phyloP scores from a whole-genome alignment of 2,113 vertebrate species.

The Microcebus griseorufus region DNA sequence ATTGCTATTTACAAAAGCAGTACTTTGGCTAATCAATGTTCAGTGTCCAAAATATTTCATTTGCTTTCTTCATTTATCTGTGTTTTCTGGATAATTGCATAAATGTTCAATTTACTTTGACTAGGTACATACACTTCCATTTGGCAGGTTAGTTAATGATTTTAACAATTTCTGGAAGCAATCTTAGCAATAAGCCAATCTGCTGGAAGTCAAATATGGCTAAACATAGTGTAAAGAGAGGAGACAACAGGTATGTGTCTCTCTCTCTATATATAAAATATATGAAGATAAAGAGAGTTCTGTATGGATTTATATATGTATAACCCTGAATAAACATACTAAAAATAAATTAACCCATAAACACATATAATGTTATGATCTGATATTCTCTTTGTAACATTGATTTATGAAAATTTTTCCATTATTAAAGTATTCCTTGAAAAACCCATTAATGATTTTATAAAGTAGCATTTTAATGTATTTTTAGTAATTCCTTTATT shows the following conservation, averaged over 20 bases:
- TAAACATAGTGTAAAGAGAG: background rate
- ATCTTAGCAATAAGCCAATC: background rate
- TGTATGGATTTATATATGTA: background rate
- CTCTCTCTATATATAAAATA: background rate
- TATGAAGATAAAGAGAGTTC: background rate
- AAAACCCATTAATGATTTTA: background rate
- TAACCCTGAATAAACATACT: background rate
- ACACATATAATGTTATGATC: background rate
- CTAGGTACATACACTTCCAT: background rate
- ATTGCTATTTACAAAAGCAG: background rate
- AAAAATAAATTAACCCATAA: background rate
- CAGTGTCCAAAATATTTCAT: background rate
- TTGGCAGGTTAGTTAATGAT: background rate
- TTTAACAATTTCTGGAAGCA: background rate
- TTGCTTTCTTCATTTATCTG: background rate
- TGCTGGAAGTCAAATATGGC: background rate
- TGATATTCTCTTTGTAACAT: background rate
- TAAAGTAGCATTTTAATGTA: background rate
- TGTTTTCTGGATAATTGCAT: background rate
- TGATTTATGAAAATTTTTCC: background rate
- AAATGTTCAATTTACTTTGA: background rate
- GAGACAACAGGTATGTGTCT: background rate
- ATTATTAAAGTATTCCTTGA: background rate
- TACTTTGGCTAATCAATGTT: background rate
- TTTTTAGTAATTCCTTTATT: background rate